These are phyloP conservation scores for Drosophila kokeensis DNA, from an alignment of 2,888 invertebrate species.

Conservation along the genomic window DNA sequence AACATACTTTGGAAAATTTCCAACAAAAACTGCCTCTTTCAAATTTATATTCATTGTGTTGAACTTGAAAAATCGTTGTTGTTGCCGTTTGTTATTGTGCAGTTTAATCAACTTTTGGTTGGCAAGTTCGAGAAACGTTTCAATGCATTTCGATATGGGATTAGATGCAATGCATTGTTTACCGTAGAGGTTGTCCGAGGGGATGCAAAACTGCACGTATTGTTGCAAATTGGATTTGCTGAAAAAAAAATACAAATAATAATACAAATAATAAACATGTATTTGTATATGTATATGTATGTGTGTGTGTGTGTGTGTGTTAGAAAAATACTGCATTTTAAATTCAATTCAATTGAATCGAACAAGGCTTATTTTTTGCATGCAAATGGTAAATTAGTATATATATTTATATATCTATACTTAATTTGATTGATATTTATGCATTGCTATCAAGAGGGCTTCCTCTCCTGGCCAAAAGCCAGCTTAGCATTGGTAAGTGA, in stretches of 20 bases:
- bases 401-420: background rate
- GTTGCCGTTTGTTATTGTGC: constrained; percentile 76
- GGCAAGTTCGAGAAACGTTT: constrained; percentile 74
- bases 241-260: background rate
- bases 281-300: background rate
- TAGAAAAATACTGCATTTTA: constrained; percentile 18
- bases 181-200: constrained; percentile 16
- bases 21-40: constrained; percentile 69
- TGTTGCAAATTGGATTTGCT: constrained; percentile 14
- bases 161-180: constrained; percentile 42
- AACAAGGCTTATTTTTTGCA: constrained; percentile 14
- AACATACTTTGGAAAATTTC: constrained; percentile 66
- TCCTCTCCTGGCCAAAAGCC: background rate
- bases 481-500: background rate
- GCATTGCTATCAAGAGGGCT: background rate
- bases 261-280: background rate
- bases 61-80: constrained; percentile 71
- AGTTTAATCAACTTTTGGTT: constrained; percentile 79
- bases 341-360: constrained; percentile 9
- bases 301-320: background rate
- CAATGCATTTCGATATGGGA: constrained; percentile 73
- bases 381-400: constrained; percentile 1
- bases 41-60: constrained; percentile 76
- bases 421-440: background rate
- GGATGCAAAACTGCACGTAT: constrained; percentile 24